Evolutionary conservation across 2,888 invertebrate species (phyloP).

Genomic region (Timema cristinae): DNA sequence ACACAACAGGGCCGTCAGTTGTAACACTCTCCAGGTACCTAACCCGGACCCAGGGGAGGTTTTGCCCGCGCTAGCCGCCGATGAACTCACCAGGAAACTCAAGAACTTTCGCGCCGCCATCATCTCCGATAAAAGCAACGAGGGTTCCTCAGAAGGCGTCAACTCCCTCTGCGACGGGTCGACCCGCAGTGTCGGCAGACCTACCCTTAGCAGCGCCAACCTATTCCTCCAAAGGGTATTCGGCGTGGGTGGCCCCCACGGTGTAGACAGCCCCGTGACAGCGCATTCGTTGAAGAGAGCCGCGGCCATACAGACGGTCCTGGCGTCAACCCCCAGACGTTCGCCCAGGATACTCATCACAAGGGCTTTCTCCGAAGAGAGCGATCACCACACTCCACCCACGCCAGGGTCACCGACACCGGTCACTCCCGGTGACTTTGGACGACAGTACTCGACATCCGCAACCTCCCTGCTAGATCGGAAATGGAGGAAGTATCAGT

Average conservation of each 20-base stretch:
- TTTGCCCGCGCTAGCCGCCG: background rate
- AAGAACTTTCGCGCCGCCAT: slow-evolving; percentile 35
- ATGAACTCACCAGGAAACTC: background rate
- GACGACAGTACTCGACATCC: slow-evolving; percentile 44
- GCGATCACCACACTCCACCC: slow-evolving; percentile 53
- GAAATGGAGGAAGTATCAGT: slow-evolving; percentile 41
- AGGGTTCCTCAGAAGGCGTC: slow-evolving; percentile 37
- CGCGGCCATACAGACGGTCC: slow-evolving; percentile 38
- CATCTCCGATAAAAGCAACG: slow-evolving; percentile 41
- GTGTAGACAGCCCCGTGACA: slow-evolving; percentile 30
- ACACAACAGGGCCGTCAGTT: slow-evolving; percentile 25
- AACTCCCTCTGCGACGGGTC: slow-evolving; percentile 49
- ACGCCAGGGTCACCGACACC: slow-evolving; percentile 43
- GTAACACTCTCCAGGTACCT: slow-evolving; percentile 32
- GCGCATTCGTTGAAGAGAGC: slow-evolving; percentile 33
- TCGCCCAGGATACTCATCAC: slow-evolving; percentile 71
- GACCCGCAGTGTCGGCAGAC: slow-evolving; percentile 58
- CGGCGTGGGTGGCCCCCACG: slow-evolving; percentile 47
- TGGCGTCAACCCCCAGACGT: slow-evolving; percentile 44
- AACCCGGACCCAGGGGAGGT: background rate
- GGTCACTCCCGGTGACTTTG: slow-evolving; percentile 37
- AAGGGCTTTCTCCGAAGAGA: slow-evolving; percentile 68
- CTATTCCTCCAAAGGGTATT: slow-evolving; percentile 58
- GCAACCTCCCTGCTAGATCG: slow-evolving; percentile 43
- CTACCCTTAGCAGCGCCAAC: slow-evolving; percentile 54